Percentiles rank a stretch among this genome's conserved stretches.
Conservation (phyloP, 1,140 invertebrate genomes). For the Andrena cerasifolii region DNA sequence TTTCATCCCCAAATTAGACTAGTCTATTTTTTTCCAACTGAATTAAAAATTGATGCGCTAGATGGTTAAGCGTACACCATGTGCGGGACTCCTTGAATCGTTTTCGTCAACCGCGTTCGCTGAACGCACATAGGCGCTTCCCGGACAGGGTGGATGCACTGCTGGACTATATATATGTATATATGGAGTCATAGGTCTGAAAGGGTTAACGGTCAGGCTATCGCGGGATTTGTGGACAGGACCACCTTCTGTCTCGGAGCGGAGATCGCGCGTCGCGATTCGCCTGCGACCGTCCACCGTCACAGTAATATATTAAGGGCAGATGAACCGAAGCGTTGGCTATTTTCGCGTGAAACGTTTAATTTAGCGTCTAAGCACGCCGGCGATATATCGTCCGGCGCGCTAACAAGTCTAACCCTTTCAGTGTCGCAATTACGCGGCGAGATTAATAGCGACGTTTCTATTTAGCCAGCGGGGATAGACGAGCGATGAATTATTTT, state of each 20-base stretch:
- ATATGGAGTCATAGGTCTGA: too few relatives aligned
- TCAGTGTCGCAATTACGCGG: slow-evolving; percentile 51
- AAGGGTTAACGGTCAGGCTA: too few relatives aligned
- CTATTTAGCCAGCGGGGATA: slow-evolving; percentile 46
- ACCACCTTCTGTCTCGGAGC: neutral
- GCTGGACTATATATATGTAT: too few relatives aligned
- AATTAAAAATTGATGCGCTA: too few relatives aligned
- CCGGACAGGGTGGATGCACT: too few relatives aligned
- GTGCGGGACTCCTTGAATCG: too few relatives aligned
- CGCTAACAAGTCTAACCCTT: slow-evolving; percentile 54
- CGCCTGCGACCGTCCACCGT: slow-evolving; percentile 16
- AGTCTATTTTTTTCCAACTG: too few relatives aligned
- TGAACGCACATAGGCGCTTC: too few relatives aligned
- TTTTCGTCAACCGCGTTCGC: too few relatives aligned
- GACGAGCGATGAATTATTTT: slow-evolving; percentile 46
- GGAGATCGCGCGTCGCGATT: neutral
- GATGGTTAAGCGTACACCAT: too few relatives aligned
- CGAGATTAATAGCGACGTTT: slow-evolving; percentile 54
- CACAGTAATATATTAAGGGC: slow-evolving; percentile 44
- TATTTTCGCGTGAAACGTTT: slow-evolving; percentile 51
- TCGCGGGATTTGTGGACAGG: too few relatives aligned
- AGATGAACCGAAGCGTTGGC: slow-evolving; percentile 46
- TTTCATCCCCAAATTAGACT: too few relatives aligned
- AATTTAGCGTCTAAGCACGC: slow-evolving; percentile 52
- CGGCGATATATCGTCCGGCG: slow-evolving; percentile 48